Evolutionary conservation across 2,797 vertebrate genomes (phyloP), one percentile per base, ranked within the genome.

Genomic region (Phataginus tricuspis): DNA sequence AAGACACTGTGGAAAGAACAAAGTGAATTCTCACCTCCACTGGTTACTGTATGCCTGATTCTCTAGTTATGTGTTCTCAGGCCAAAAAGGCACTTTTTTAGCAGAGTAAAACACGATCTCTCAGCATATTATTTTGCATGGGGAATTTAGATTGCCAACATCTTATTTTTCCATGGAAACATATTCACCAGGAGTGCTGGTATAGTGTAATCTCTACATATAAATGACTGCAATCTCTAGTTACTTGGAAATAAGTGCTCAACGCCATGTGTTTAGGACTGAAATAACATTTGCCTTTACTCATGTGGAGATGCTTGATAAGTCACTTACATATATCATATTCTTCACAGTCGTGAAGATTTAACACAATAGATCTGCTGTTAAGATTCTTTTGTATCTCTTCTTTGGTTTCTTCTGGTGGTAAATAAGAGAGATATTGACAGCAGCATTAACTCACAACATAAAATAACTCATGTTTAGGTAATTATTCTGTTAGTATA

Each of bases 231-330:
- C 21, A 89, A 61, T 51, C 64, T 88, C 68, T 57, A 88, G 19
- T 66, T 90, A 53, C 61, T 85, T 87, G 39, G 34, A 96, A 94
- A 68, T 59, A 87, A 69, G 31, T 77, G 13, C 7, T 95, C 29
- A 72, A 4, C 84, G 57, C 37, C 86, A 4, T 88, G 29, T 91
- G 11, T 94, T 89, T 93, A 57, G 7, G 29, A 51, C 4, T 78
- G 39, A 91, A 61, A 91, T 78, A 75, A 55, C 42, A 91, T 90
- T 92, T 95, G 77, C 75, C 84, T 92, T 94, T 72, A 78, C 31
- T 95, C n/a, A n/a, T n/a, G n/a, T n/a, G n/a, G n/a, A n/a, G n/a
- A n/a, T n/a, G n/a, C n/a, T n/a, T n/a, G n/a, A n/a, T n/a, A n/a
- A n/a, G n/a, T n/a, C n/a, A n/a, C n/a, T n/a, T n/a, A n/a, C n/a